Evolutionary conservation across 2,113 vertebrate species (phyloP), one percentile per base, ranked within the genome.

Genomic region (Vulpes ferrilata): DNA sequence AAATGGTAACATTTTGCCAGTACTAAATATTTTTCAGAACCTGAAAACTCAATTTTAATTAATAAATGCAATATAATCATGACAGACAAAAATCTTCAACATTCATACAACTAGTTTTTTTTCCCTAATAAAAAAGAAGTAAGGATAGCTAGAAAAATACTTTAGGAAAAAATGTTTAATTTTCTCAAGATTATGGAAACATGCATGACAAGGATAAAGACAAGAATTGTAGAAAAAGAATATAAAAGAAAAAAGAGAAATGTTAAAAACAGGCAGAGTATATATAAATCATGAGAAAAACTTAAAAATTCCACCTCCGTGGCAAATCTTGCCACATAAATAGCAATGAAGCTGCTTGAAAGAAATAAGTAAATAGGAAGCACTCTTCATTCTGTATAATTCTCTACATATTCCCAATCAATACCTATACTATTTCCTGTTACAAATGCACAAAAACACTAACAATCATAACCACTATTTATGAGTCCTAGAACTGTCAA

Each of bases 201-300:
- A 97, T 76, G 55, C 48, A 89, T 22, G 60, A 95, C 43, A 94
- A 97, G 48, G 62, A 95, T 80, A 95, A 96, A 87, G 73, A 89
- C 3, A 97, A 96, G 69, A 94, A 91, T 78, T 95, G 97, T 90
- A 91, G 65, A 71, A 97, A 95, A 96, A 90, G 30, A 96, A 89
- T 79, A 96, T 65, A 96, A 81, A 88, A n/a, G 12, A 64, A 95
- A 94, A 95, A 96, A 85, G 32, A 90, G 55, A 93, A 90, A 86
- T 93, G 43, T 82, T 88, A 94, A 95, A 96, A 87, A 85, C 11
- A 86, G 43, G 17, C 38, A 90, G 35, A 97, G 48, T 51, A 95
- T 60, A 95, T 94, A 94, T 22, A 59, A 43, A 43, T 43, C 25
- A 88, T 83, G 81, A 81, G 59, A 76, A 92, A 97, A 97, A 71